These are phyloP conservation scores for Buphagus erythrorhynchus DNA, from an alignment of 2,797 vertebrate species.

Conservation along the genomic window DNA sequence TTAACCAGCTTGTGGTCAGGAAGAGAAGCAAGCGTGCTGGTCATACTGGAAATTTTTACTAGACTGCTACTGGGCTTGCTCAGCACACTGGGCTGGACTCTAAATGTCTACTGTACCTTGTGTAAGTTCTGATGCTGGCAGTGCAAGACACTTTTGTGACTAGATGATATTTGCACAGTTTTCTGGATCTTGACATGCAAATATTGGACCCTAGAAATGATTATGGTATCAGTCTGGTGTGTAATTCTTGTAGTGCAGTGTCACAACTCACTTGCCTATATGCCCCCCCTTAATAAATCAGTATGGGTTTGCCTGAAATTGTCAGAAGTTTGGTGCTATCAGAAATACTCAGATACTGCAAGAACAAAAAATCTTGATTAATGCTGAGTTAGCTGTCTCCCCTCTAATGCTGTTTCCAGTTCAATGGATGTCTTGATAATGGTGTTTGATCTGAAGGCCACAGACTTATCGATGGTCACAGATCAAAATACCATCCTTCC, in stretches of 20 bases:
- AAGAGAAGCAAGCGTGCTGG: not conserved
- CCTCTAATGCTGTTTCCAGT: slow-evolving; percentile 36
- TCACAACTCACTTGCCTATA: not conserved
- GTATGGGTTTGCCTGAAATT: not conserved
- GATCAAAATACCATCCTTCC: slow-evolving; percentile 57
- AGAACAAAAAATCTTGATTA: slow-evolving; percentile 1
- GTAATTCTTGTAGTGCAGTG: not conserved
- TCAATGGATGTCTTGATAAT: slow-evolving; percentile 9
- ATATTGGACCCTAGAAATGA: not conserved
- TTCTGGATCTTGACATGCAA: not conserved
- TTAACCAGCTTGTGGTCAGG: not conserved
- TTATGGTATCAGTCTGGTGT: not conserved
- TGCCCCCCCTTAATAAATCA: slow-evolving; percentile 23
- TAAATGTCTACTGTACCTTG: not conserved
- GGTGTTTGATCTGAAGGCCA: slow-evolving; percentile 50
- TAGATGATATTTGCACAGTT: not conserved
- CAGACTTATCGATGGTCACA: slow-evolving; percentile 41
- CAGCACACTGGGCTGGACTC: not conserved
- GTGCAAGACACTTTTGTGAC: not conserved
- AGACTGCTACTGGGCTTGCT: not conserved
- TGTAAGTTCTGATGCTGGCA: not conserved
- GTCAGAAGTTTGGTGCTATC: not conserved
- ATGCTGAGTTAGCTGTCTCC: slow-evolving; percentile 27
- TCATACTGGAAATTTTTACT: not conserved
- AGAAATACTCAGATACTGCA: not conserved